Evolutionary conservation across 2,888 invertebrate genomes (phyloP).

Genomic region (Phaedon cochleariae): DNA sequence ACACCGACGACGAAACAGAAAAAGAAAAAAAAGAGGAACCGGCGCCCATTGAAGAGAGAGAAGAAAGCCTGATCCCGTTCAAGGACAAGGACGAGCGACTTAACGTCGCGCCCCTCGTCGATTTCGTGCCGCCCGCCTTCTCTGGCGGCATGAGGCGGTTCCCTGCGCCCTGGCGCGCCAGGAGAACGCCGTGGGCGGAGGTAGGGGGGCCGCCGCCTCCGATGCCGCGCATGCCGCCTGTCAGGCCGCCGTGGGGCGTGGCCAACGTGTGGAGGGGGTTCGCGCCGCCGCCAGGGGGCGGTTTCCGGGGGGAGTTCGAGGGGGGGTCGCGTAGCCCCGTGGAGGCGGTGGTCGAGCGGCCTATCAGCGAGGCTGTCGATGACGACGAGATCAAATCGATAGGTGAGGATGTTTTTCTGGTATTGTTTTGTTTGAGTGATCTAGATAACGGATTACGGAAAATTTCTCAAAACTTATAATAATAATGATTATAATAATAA

Average conservation of each 20-base stretch:
- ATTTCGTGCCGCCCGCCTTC: slow-evolving; percentile 10
- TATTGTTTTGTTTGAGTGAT: too few species aligned
- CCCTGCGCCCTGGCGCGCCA: slow-evolving; percentile 52
- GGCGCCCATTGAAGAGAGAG: slow-evolving; percentile 25
- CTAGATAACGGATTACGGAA: too few species aligned
- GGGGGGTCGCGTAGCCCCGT: too few species aligned
- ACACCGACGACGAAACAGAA: slow-evolving; percentile 49
- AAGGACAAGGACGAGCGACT: slow-evolving; percentile 48
- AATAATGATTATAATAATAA: too few species aligned
- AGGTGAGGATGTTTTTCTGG: too few species aligned
- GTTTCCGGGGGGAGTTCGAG: too few species aligned
- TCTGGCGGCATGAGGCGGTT: slow-evolving; percentile 27
- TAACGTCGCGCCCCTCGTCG: slow-evolving; percentile 7
- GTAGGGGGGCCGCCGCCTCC: slow-evolving; percentile 32
- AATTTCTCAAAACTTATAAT: too few species aligned
- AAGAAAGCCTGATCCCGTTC: slow-evolving; percentile 38
- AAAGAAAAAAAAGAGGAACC: slow-evolving; percentile 42
- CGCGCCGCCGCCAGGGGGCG: slow-evolving; percentile 34
- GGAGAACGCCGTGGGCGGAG: too few species aligned
- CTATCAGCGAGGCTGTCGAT: too few species aligned
- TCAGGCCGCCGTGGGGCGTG: slow-evolving; percentile 28
- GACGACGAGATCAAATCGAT: slow-evolving; percentile 81
- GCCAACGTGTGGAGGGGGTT: slow-evolving; percentile 25
- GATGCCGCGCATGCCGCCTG: slow-evolving; percentile 17
- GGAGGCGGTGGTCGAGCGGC: too few species aligned